Percentiles rank a stretch among this genome's conserved stretches.
Evolutionary conservation across 1,140 invertebrate species (phyloP).

Genomic region (Drosophila persimilis): DNA sequence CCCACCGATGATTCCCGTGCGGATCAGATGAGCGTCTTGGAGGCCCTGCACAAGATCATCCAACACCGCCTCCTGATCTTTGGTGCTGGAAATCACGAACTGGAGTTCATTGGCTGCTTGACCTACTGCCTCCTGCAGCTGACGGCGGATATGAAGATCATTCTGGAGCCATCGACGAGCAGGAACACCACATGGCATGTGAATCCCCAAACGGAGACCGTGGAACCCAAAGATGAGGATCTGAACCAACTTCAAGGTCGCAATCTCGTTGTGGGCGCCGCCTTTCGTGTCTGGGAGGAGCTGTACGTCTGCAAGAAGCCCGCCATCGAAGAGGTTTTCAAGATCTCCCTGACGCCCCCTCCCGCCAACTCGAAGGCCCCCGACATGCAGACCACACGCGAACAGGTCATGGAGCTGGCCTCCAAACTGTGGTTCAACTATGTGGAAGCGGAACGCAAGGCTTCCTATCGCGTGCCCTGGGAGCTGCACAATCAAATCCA

Average conservation of each 20-base stretch:
- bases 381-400: conserved; percentile 90
- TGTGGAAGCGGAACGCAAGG: conserved; percentile 94
- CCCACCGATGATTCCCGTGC: conserved; percentile 93
- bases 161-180: conserved; percentile 87
- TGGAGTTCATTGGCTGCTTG: conserved; percentile 97
- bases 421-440: conserved; percentile 95
- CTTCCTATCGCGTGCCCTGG: conserved; percentile 92
- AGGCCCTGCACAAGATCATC: conserved; percentile 96
- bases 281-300: conserved; percentile 98
- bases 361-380: conserved; percentile 90
- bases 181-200: conserved; percentile 94
- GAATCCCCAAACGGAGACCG: conserved; percentile 88
- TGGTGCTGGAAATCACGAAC: conserved; percentile 96
- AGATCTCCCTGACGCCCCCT: conserved; percentile 90
- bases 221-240: conserved; percentile 89
- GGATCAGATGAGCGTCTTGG: conserved; percentile 95
- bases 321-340: conserved; percentile 96
- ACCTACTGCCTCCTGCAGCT: conserved; percentile 97
- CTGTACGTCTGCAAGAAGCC: conserved; percentile 98
- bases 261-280: conserved; percentile 94
- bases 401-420: conserved; percentile 93
- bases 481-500: conserved; percentile 97
- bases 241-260: conserved; percentile 91
- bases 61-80: conserved; percentile 92
- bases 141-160: conserved; percentile 94